Percentiles rank a stretch among this genome's conserved stretches.
phyloP scores from a whole-genome alignment of 2,888 invertebrate species.

The Trissolcus brochymenae region DNA sequence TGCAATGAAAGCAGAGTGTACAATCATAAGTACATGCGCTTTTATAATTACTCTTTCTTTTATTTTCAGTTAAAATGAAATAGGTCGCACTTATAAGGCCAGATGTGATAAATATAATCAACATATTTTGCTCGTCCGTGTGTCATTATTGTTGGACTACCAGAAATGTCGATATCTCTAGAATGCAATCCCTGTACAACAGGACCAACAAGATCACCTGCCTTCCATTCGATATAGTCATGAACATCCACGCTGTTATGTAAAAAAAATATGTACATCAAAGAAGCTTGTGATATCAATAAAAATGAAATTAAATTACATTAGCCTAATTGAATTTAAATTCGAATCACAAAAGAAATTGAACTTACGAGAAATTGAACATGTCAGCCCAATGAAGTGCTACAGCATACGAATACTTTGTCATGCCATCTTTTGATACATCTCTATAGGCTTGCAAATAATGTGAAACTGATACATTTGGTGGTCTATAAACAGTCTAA shows the following conservation, averaged over 20 bases:
- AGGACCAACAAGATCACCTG: slow-evolving; percentile 47
- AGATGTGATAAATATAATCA: slow-evolving; percentile 32
- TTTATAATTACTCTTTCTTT: too few species aligned
- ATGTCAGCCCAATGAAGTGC: slow-evolving; percentile 54
- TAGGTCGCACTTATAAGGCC: slow-evolving; percentile 42
- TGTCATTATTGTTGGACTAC: slow-evolving; percentile 49
- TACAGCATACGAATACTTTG: slow-evolving; percentile 50
- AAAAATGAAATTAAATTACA: not conserved
- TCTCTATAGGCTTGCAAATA: slow-evolving; percentile 41
- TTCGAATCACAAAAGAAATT: not conserved
- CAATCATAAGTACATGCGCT: too few species aligned
- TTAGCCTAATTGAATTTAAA: not conserved
- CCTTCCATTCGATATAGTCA: slow-evolving; percentile 24
- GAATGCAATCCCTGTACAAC: slow-evolving; percentile 38
- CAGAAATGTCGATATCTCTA: slow-evolving; percentile 36
- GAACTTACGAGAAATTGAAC: slow-evolving; percentile 60
- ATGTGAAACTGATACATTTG: not conserved
- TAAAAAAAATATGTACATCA: too few species aligned
- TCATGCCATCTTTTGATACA: slow-evolving; percentile 39
- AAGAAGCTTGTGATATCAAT: not conserved
- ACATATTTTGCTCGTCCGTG: slow-evolving; percentile 27
- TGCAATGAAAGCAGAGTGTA: slow-evolving; percentile 25
- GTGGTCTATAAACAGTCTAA: slow-evolving; percentile 36
- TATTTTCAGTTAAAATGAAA: not conserved
- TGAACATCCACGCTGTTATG: not conserved